Conservation (phyloP, 2,888 invertebrate genomes). For the Scaptomyza polygonia region DNA sequence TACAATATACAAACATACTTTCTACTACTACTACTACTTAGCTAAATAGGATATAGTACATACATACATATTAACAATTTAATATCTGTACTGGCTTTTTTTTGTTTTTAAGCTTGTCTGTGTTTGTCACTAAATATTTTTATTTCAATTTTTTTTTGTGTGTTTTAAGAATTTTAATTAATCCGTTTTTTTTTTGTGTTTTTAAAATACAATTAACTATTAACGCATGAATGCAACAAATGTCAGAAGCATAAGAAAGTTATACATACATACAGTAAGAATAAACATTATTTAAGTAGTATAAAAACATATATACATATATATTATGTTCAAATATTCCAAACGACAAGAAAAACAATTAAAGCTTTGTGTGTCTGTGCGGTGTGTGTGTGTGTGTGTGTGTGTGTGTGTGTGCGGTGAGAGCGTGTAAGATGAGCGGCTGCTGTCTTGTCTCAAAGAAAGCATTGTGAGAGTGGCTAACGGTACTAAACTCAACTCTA, state of each 20-base stretch:
- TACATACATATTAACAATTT: conserved; percentile 19
- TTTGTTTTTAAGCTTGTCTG: conserved; percentile 6
- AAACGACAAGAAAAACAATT: conserved; percentile 8
- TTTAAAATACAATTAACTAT: conserved; percentile 22
- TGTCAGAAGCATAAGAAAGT: conserved; percentile 10
- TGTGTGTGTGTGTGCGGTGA: conserved; percentile 11
- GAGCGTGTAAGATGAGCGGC: conserved; percentile 9
- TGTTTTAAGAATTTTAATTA: conserved; percentile 21
- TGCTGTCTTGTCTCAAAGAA: conserved; percentile 36
- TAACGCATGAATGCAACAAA: conserved; percentile 21
- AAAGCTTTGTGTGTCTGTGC: conserved; percentile 15
- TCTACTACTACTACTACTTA: conserved; percentile 20
- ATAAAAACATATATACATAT: conserved; percentile 6
- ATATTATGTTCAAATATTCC: conserved; percentile 53
- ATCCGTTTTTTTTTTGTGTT: conserved; percentile 28
- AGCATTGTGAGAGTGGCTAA: conserved; percentile 14
- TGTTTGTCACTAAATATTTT: neutral
- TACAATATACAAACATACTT: neutral
- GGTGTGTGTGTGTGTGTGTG: conserved; percentile 13
- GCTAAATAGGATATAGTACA: conserved; percentile 22
- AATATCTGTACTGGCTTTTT: conserved; percentile 20
- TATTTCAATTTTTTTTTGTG: conserved; percentile 2
- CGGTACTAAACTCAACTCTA: conserved; percentile 24
- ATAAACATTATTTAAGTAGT: conserved; percentile 51
- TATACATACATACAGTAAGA: conserved; percentile 17